phyloP scores from a whole-genome alignment of 2,113 vertebrate species.

The Microtus ochrogaster region DNA sequence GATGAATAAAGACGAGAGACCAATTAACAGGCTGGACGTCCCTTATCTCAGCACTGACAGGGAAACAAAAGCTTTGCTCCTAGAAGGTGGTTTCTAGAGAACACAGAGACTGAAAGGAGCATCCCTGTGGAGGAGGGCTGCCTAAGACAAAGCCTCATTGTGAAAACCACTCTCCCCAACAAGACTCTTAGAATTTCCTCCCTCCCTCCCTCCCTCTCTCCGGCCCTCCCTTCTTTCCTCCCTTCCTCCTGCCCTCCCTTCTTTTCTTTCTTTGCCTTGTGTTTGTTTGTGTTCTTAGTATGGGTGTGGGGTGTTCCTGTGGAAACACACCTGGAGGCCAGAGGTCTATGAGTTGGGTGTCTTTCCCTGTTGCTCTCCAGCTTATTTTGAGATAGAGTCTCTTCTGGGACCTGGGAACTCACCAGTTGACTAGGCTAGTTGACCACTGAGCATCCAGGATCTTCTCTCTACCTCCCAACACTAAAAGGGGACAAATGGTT shows the following conservation, averaged over 20 bases:
- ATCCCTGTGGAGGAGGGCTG: neutral
- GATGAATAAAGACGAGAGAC: slow-evolving; percentile 59
- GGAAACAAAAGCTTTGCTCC: slow-evolving; percentile 62
- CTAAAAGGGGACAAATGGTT: neutral
- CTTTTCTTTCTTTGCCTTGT: neutral
- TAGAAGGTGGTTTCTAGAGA: slow-evolving; percentile 38
- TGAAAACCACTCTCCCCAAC: neutral
- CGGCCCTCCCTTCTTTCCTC: too few species aligned
- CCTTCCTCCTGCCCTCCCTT: too few species aligned
- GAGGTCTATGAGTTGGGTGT: neutral
- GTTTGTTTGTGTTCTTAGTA: neutral
- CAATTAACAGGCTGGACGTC: slow-evolving; percentile 69
- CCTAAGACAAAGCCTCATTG: neutral
- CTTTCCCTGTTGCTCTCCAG: too few species aligned
- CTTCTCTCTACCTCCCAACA: neutral
- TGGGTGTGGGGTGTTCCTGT: neutral
- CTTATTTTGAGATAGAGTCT: neutral
- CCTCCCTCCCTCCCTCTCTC: too few species aligned
- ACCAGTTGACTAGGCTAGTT: neutral
- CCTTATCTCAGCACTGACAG: slow-evolving; percentile 61
- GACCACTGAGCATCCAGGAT: neutral
- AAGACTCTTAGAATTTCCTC: too few species aligned
- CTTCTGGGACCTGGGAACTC: neutral
- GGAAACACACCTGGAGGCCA: neutral
- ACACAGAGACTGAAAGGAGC: slow-evolving; percentile 1